Percentiles rank a stretch among this genome's conserved stretches.
phyloP scores from a whole-genome alignment of 1,140 invertebrate species.

The Panagrolaimus sp. region DNA sequence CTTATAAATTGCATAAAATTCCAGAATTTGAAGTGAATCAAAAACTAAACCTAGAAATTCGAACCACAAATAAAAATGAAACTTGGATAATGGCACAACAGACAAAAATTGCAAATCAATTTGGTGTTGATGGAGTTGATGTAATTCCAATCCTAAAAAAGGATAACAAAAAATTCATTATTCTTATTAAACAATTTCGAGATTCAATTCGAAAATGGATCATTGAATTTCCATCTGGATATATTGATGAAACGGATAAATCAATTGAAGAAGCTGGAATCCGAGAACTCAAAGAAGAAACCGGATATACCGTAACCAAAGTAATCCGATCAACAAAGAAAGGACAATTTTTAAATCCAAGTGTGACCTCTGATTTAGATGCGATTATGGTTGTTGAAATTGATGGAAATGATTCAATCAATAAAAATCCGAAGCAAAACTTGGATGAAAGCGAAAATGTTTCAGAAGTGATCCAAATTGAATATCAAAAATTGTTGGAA shows the following conservation, averaged over 20 bases:
- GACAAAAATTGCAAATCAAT: not conserved
- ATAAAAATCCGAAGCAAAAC: constrained; percentile 31
- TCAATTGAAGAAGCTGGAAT: constrained; percentile 31
- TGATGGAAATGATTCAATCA: constrained; percentile 37
- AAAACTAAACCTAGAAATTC: no score
- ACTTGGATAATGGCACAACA: no score
- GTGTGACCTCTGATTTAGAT: constrained; percentile 37
- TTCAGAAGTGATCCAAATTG: constrained; percentile 33
- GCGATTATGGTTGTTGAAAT: constrained; percentile 37
- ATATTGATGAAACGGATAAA: constrained; percentile 33
- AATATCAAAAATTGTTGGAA: constrained; percentile 30
- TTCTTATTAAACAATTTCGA: constrained; percentile 41
- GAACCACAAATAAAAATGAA: no score
- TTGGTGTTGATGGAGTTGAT: constrained; percentile 35
- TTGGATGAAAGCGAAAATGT: constrained; percentile 30
- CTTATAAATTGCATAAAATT: no score
- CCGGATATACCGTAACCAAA: constrained; percentile 31
- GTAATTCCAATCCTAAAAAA: constrained; percentile 34
- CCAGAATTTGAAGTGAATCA: no score
- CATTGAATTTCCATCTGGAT: constrained; percentile 39
- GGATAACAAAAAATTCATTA: constrained; percentile 27
- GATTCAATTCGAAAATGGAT: constrained; percentile 33
- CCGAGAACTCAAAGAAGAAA: constrained; percentile 43
- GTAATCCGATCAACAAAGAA: constrained; percentile 19
- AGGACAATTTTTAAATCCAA: constrained; percentile 32